phyloP scores from a whole-genome alignment of 2,113 vertebrate species.

The Indri indri region DNA sequence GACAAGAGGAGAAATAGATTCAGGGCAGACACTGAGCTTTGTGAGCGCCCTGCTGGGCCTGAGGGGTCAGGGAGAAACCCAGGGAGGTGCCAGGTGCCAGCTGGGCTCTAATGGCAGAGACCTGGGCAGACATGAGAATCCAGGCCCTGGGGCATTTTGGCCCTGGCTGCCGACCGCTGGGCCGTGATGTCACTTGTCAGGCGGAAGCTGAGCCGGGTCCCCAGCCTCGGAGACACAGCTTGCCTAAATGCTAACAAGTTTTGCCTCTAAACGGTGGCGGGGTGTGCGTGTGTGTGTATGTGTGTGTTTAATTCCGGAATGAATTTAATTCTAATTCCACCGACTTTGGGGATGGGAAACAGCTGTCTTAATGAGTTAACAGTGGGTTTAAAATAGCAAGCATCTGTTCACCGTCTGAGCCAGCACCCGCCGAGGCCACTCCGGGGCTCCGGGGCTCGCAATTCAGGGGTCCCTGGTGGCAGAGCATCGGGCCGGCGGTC shows the following conservation, averaged over 20 bases:
- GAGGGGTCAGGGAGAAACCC: background rate
- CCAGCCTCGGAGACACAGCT: background rate
- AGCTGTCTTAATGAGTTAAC: conserved; percentile 84
- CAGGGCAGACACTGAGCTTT: background rate
- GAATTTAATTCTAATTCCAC: conserved; percentile 82
- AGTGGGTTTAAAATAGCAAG: conserved; percentile 76
- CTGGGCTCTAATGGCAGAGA: background rate
- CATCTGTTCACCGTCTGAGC: conserved; percentile 77
- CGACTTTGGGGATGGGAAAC: conserved; percentile 80
- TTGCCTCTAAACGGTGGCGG: conserved; percentile 66
- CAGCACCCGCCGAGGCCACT: conserved; percentile 51
- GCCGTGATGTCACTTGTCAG: background rate
- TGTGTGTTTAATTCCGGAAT: conserved; percentile 77
- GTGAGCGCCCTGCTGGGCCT: background rate
- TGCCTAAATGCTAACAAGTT: conserved; percentile 70
- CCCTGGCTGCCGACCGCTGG: background rate
- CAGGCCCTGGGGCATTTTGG: fast-evolving
- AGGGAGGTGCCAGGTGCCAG: fast-evolving
- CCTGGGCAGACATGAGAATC: background rate
- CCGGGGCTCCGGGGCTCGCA: background rate
- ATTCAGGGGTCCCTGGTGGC: too few species aligned
- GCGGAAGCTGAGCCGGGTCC: background rate
- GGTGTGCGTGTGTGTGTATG: background rate
- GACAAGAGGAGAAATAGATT: background rate
- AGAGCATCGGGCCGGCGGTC: background rate